Conservation (phyloP, 2,113 vertebrate species). For the Pedionomus torquatus region DNA sequence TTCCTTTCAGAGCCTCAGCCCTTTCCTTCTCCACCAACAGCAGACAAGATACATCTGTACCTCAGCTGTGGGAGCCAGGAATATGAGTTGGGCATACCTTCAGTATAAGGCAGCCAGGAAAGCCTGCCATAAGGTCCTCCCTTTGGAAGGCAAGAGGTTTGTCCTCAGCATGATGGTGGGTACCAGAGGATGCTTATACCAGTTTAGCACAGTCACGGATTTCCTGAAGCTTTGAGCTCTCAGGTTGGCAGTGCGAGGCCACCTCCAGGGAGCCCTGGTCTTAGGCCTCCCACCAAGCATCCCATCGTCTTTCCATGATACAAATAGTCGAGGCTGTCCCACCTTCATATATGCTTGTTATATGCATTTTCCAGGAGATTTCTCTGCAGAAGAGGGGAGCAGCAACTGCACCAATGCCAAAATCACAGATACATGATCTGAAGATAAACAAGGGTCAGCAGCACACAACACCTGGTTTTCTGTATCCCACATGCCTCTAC, state of each 20-base stretch:
- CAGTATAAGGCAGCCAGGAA: not conserved
- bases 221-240: not conserved
- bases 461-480: not conserved
- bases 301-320: not conserved
- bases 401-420: not conserved
- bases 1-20: not conserved
- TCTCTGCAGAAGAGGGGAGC: not conserved
- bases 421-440: not conserved
- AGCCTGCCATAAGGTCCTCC: not conserved
- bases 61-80: not conserved
- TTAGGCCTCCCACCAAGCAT: not conserved
- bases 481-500: not conserved
- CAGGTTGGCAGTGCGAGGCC: not conserved
- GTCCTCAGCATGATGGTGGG: not conserved
- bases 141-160: not conserved
- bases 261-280: not conserved
- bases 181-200: not conserved
- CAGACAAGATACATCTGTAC: accelerated
- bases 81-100: not conserved
- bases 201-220: not conserved
- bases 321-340: not conserved
- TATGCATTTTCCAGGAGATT: not conserved
- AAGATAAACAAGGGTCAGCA: not conserved
- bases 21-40: not conserved
- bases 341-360: not conserved